phyloP scores from a whole-genome alignment of 1,140 invertebrate species.

The Pachyrhynchus sulphureomaculatus region DNA sequence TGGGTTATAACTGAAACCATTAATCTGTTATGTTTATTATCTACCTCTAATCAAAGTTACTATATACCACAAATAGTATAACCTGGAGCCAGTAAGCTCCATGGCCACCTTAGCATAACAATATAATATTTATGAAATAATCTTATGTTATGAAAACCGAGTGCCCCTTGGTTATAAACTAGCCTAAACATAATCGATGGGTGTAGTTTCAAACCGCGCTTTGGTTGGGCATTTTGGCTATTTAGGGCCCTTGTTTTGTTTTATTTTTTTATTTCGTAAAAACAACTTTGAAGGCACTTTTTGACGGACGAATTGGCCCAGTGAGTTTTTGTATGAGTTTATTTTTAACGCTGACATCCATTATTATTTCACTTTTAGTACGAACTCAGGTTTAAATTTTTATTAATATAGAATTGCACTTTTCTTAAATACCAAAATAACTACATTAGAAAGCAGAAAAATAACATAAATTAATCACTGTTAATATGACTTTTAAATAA shows the following conservation, averaged over 20 bases:
- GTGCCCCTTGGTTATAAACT: slow-evolving; percentile 45
- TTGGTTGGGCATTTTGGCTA: slow-evolving; percentile 71
- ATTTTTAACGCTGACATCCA: slow-evolving; percentile 46
- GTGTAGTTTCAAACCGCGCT: slow-evolving; percentile 58
- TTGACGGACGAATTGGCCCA: slow-evolving; percentile 86
- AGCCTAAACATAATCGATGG: slow-evolving; percentile 52
- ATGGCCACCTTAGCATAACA: slow-evolving; percentile 51
- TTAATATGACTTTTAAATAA: no score
- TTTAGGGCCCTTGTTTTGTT: slow-evolving; percentile 79
- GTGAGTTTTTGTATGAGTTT: slow-evolving; percentile 61
- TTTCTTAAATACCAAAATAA: no score
- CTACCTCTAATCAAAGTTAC: slow-evolving; percentile 53
- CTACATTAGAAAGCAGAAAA: no score
- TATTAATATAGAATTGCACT: no score
- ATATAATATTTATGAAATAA: slow-evolving; percentile 55
- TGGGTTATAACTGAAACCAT: slow-evolving; percentile 50
- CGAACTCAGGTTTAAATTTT: no score
- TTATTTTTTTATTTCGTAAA: slow-evolving; percentile 74
- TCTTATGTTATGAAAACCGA: slow-evolving; percentile 50
- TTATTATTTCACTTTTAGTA: background rate
- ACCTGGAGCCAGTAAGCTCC: slow-evolving; percentile 37
- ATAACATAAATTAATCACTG: no score
- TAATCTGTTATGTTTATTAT: slow-evolving; percentile 51
- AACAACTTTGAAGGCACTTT: slow-evolving; percentile 84
- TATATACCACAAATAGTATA: slow-evolving; percentile 55